These are phyloP conservation scores for Trissolcus brochymenae DNA, from an alignment of 2,888 invertebrate genomes.

Conservation along the genomic window DNA sequence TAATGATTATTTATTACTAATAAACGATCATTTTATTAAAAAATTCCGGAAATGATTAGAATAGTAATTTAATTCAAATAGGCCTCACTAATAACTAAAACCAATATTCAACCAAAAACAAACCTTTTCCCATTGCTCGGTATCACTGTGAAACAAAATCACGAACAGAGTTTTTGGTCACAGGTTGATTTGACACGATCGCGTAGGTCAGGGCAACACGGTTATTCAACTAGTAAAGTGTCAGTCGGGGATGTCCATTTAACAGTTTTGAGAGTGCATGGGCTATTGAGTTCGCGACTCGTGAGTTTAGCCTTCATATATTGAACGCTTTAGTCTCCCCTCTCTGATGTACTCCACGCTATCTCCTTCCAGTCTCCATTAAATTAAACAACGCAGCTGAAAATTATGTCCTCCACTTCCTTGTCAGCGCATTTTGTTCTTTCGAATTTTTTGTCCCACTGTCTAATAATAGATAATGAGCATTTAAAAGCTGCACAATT, in stretches of 20 bases:
- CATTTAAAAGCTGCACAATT: no score
- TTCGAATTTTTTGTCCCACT: constrained; percentile 15
- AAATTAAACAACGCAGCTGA: constrained; percentile 55
- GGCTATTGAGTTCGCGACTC: constrained; percentile 73
- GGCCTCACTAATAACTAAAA: not conserved
- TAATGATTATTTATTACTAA: no score
- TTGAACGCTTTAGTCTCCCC: constrained; percentile 66
- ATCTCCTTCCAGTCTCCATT: constrained; percentile 57
- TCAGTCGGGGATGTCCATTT: constrained; percentile 42
- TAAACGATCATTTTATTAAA: no score
- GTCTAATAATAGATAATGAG: not conserved
- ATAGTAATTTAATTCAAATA: not conserved
- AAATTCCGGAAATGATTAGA: no score
- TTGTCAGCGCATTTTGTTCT: constrained; percentile 33
- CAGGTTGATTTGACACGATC: not conserved
- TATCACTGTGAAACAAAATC: not conserved
- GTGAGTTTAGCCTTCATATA: constrained; percentile 75
- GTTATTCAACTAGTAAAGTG: not conserved
- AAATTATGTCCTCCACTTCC: constrained; percentile 44
- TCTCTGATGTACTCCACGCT: constrained; percentile 55
- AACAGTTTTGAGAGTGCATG: constrained; percentile 63
- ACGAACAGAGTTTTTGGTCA: not conserved
- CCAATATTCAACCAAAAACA: constrained; percentile 52
- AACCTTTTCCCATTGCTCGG: constrained; percentile 72
- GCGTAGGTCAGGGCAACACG: constrained; percentile 5